Evolutionary conservation across 2,888 invertebrate species (phyloP), one percentile per base, ranked within the genome.

Genomic region (Amphipyra berbera): DNA sequence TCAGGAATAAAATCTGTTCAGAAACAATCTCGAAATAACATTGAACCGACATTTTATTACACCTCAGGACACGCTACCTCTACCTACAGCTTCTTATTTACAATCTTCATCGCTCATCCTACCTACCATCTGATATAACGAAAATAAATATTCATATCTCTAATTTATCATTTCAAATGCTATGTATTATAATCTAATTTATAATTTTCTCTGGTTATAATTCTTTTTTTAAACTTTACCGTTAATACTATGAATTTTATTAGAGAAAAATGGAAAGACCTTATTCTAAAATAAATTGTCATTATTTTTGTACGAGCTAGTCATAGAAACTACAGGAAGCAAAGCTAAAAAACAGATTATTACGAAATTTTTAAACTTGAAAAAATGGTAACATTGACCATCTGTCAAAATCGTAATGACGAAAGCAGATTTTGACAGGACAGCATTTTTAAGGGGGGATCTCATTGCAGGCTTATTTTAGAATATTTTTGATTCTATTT

Each of bases 1-100:
- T 93, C 78, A 73, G 91, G 90, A 92, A 91, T 93, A 89, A 88
- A 93, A 90, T 93, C 84, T 91, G 88, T 85, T 78, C 76, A 81
- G 83, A 87, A 85, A 88, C 85, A 89, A 88, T 87, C 77, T 85
- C 53, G 82, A 87, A 88, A 59, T 71, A 74, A 81, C 71, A 85
- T 77, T 81, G 83, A 86, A 88, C 85, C 78, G 49, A 61, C 68
- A 60, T 65, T 62, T 78, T 68, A 61, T 66, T 55, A 68, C 53
- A 68, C 61, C 53, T 68, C 61, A 38, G 72, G 73, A 55, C 63
- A 57, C 38, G 30, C 87, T 88, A 88, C 78, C 59, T 68, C 74
- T 83, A 82, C 79, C 86, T 89, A 82, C 37, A 45, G 50, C 63
- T 35, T 42, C 27, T 45, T 81, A 81, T 81, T 53, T 86, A 88